These are phyloP conservation scores for Empidonax traillii DNA, from an alignment of 2,113 vertebrate genomes.

Conservation along the genomic window DNA sequence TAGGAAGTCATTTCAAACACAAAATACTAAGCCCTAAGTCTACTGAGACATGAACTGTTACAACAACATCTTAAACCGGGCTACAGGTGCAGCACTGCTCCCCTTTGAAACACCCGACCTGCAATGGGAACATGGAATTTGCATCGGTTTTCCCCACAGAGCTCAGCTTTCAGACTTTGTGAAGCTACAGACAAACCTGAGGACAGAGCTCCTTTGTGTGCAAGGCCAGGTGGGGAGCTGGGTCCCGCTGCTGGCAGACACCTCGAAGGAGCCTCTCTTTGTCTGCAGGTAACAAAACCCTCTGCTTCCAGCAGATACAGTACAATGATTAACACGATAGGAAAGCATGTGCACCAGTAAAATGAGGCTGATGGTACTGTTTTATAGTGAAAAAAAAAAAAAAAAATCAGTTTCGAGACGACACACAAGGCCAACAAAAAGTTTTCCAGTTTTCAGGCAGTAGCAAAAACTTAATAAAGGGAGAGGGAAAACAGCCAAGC, in stretches of 20 bases:
- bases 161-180: constrained; percentile 56
- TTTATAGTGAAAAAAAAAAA: neutral
- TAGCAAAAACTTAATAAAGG: neutral
- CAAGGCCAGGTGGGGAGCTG: constrained; percentile 13
- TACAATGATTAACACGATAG: neutral
- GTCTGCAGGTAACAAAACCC: constrained; percentile 47
- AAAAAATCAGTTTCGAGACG: neutral
- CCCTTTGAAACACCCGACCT: neutral
- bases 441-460: neutral
- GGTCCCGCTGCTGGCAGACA: constrained; percentile 11
- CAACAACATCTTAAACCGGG: neutral
- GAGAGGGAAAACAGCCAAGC: neutral
- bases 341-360: neutral
- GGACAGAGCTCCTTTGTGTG: constrained; percentile 67
- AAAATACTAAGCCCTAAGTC: neutral
- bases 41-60: neutral
- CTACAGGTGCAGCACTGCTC: neutral
- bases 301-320: constrained; percentile 25
- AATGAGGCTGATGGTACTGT: neutral
- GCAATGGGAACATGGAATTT: neutral
- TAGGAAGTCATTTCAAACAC: neutral
- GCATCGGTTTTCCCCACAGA: neutral
- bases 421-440: neutral
- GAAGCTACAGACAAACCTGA: neutral
- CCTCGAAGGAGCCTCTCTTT: constrained; percentile 48